Conservation (phyloP, 2,888 invertebrate genomes). For the Erpobdella octoculata region DNA sequence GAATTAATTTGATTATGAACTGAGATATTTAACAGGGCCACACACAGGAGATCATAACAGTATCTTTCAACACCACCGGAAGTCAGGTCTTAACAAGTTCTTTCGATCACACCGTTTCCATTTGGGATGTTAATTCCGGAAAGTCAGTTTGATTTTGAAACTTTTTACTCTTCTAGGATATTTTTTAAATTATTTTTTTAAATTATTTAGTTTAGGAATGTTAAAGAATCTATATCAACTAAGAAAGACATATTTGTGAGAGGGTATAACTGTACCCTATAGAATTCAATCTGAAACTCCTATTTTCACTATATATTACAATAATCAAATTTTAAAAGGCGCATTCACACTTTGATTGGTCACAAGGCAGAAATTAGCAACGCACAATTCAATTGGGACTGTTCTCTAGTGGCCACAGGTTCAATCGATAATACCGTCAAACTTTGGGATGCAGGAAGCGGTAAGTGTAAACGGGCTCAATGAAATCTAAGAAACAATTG, state of each 20-base stretch:
- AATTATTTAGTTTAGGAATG: too few species aligned
- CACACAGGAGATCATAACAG: constrained; percentile 67
- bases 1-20: too few species aligned
- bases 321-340: constrained; percentile 38
- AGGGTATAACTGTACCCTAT: too few species aligned
- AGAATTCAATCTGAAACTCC: too few species aligned
- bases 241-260: too few species aligned
- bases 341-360: constrained; percentile 51
- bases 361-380: constrained; percentile 53
- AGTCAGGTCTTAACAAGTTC: constrained; percentile 68
- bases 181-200: neutral
- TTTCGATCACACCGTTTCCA: constrained; percentile 67
- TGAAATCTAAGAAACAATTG: neutral
- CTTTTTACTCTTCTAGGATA: neutral
- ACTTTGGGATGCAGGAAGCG: constrained; percentile 49
- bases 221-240: too few species aligned
- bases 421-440: constrained; percentile 53
- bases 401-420: constrained; percentile 51
- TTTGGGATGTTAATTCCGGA: constrained; percentile 66
- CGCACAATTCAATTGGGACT: constrained; percentile 53
- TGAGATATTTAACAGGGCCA: constrained; percentile 56
- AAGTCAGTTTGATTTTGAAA: constrained; percentile 42
- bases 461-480: constrained; percentile 37
- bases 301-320: neutral
- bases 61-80: constrained; percentile 65